Conservation (phyloP, 2,888 invertebrate genomes). For the Ornithoptera alexandrae region DNA sequence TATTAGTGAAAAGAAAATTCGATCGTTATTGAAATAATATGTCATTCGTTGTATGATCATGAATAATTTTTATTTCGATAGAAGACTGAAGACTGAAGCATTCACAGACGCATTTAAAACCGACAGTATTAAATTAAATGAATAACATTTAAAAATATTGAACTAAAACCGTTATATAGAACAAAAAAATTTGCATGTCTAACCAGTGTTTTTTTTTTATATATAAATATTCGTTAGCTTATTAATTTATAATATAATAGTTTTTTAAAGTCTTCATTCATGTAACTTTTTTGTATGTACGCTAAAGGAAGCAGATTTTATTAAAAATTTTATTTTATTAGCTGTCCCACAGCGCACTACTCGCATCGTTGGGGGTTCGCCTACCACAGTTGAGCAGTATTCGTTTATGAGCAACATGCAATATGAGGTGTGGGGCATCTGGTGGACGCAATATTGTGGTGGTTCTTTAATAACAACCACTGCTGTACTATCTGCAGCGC, state of each 20-base stretch:
- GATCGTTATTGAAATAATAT: too few species aligned
- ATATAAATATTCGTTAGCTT: too few species aligned
- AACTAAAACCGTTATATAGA: too few species aligned
- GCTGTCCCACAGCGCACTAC: neutral
- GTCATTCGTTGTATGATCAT: too few species aligned
- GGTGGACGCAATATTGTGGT: conserved; percentile 20
- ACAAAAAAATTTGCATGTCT: too few species aligned
- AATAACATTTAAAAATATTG: too few species aligned
- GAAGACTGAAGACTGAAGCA: too few species aligned
- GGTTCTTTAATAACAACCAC: conserved; percentile 41
- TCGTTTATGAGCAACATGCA: conserved; percentile 34
- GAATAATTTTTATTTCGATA: too few species aligned
- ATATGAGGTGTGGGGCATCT: conserved; percentile 40
- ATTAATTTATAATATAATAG: neutral
- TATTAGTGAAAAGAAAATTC: too few species aligned
- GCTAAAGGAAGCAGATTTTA: neutral
- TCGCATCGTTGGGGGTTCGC: conserved; percentile 35
- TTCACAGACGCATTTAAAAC: too few species aligned
- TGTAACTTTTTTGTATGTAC: neutral
- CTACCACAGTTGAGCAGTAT: conserved; percentile 46
- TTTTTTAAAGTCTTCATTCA: neutral
- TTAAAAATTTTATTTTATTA: neutral
- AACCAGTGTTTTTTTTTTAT: too few species aligned
- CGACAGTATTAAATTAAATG: too few species aligned
- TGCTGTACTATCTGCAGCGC: conserved; percentile 52